Evolutionary conservation across 2,113 vertebrate genomes (phyloP).

Genomic region (Aegithalos caudatus): DNA sequence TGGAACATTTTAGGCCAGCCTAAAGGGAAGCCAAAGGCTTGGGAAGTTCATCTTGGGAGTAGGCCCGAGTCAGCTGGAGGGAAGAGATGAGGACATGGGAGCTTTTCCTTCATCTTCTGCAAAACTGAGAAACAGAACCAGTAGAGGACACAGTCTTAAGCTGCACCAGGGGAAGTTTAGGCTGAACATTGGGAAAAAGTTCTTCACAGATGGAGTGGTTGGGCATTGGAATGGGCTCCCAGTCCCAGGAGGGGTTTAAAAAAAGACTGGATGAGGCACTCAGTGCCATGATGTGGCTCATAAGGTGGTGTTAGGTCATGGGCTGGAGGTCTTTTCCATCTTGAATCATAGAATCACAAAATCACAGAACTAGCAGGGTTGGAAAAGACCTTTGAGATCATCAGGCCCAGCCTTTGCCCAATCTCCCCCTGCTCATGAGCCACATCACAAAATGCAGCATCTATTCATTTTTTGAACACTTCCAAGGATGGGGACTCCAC

Average conservation of each 20-base stretch:
- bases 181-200: background rate
- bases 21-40: background rate
- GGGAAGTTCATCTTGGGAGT: background rate
- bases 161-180: background rate
- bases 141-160: background rate
- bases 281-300: background rate
- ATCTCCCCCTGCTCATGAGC: background rate
- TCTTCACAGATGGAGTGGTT: background rate
- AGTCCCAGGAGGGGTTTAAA: background rate
- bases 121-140: too few relatives aligned
- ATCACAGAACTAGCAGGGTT: background rate
- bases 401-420: background rate
- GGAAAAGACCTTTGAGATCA: background rate
- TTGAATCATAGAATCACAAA: background rate
- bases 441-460: background rate
- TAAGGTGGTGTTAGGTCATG: background rate
- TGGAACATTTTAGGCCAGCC: fast-evolving
- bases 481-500: background rate
- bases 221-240: background rate
- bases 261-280: background rate
- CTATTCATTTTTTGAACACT: background rate
- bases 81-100: background rate
- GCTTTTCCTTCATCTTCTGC: background rate
- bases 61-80: background rate
- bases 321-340: background rate